Conservation (phyloP, 2,797 vertebrate species). For the Enoplosus armatus region DNA sequence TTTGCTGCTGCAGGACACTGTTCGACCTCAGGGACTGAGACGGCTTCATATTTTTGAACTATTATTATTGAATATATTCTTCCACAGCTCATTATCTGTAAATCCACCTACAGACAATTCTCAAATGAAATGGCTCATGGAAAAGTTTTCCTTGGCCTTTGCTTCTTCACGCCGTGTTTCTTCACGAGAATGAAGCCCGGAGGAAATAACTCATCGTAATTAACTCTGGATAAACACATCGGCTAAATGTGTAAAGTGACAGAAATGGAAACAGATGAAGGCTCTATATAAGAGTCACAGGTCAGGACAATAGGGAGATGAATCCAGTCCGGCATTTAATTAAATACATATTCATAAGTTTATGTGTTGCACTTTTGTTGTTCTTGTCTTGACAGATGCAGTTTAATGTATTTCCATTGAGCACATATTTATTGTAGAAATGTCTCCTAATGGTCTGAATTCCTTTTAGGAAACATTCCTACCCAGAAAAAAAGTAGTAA, state of each 20-base stretch:
- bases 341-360: neutral
- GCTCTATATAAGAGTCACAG: neutral
- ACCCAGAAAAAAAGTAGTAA: too few relatives aligned
- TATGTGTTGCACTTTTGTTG: neutral
- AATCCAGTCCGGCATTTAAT: neutral
- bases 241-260: neutral
- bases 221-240: neutral
- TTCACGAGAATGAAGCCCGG: neutral
- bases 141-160: constrained; percentile 14
- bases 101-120: neutral
- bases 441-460: too few relatives aligned
- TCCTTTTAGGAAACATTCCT: too few relatives aligned
- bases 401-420: too few relatives aligned
- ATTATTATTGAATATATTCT: neutral
- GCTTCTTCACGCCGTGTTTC: neutral
- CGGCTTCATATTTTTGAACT: neutral
- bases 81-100: neutral
- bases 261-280: neutral
- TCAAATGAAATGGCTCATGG: neutral
- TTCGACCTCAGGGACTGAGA: neutral
- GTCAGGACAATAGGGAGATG: neutral
- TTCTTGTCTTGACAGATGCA: neutral
- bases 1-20: neutral
- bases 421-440: too few relatives aligned
- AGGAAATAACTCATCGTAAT: constrained; percentile 1